phyloP scores from a whole-genome alignment of 2,888 invertebrate species.

The Epiblema foenella region DNA sequence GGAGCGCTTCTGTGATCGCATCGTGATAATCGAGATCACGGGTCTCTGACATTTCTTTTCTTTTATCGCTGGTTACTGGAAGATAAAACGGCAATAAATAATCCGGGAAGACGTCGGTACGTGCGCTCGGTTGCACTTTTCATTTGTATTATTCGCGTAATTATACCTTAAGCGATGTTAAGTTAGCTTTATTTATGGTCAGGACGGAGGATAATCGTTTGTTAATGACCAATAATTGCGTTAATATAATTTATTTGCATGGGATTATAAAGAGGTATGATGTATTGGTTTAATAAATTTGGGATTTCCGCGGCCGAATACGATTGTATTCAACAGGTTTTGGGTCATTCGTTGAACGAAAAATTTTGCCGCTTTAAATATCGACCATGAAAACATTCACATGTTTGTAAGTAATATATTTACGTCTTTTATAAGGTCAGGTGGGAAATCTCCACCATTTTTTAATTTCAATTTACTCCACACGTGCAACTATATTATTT shows the following conservation, averaged over 20 bases:
- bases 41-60: conserved; percentile 79
- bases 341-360: not conserved
- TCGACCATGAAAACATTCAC: not conserved
- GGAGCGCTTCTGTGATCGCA: conserved; percentile 75
- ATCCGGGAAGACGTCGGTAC: conserved; percentile 72
- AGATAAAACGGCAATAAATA: conserved; percentile 83
- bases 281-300: conserved; percentile 35
- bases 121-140: conserved; percentile 76
- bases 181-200: conserved; percentile 66
- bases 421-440: not conserved
- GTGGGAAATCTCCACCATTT: not conserved
- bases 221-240: conserved; percentile 67
- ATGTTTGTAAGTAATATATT: too few species aligned
- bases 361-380: too few species aligned
- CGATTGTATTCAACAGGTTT: conserved; percentile 23
- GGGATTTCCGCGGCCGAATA: conserved; percentile 12
- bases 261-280: conserved; percentile 40
- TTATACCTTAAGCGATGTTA: conserved; percentile 70
- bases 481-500: not conserved
- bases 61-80: conserved; percentile 78
- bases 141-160: conserved; percentile 78
- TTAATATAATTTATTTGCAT: conserved; percentile 61
- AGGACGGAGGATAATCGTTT: conserved; percentile 64
- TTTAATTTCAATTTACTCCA: not conserved
- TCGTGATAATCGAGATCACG: conserved; percentile 81